Base-by-base conservation (phyloP, 2,888 invertebrate species). In the Microctonus aethiopoides region DNA sequence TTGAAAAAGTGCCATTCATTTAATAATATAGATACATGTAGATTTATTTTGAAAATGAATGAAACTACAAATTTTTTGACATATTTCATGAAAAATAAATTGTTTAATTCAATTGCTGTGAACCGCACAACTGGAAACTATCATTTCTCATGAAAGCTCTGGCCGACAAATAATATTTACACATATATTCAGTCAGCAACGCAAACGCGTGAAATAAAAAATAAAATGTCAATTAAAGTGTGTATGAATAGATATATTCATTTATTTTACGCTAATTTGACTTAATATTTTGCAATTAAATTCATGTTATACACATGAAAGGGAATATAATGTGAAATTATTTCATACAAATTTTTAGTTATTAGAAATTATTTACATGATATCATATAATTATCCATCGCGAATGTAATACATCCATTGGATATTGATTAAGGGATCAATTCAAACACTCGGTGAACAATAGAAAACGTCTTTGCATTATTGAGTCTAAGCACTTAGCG, bases 401-500 rank as follows among this genome's bases (percentile, higher is more conserved):
- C 46, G 29, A 22, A 7, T n/a, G 26, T 46, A 46, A 46, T 62
- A 16, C 6, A 26, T 41, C 29, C 24, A 24, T 46, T 26, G 56
- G 39, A 41, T n/a, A 54, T 54, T 54, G 26, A 26, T 54, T 4
- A 26, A 26, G 10, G 13, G 26, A 26, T 26, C 41, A 10, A 61
- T 61, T 39, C 11, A 22, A 61, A 22, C 29, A 29, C 32, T 62
- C 26, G 32, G 29, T 32, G 39, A 62, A 62, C 46, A 62, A 39
- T 62, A 7, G 41, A 13, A 62, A 62, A 62, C 46, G 46, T 62
- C 62, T 62, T 62, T 20, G 39, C 39, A 46, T 46, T 26, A 62
- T 24, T 62, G 62, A 46, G 29, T 46, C 46, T 13, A 32, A 62
- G 46, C 46, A 62, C 39, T 62, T 51, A 66, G 54, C 64, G 70